These are phyloP conservation scores for Tinea trinotella DNA, from an alignment of 2,888 invertebrate genomes.

Conservation along the genomic window DNA sequence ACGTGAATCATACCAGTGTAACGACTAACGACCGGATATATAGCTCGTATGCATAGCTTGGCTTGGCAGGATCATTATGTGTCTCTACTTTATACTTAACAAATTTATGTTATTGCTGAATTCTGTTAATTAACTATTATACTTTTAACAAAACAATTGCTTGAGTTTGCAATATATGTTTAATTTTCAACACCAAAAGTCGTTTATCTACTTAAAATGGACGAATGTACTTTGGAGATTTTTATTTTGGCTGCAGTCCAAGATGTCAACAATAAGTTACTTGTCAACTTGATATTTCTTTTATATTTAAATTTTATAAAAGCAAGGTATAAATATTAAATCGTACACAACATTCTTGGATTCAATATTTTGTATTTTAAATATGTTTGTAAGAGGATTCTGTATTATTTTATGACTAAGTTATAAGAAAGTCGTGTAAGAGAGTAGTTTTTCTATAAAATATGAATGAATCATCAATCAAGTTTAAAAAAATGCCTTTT, in stretches of 20 bases:
- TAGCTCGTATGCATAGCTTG: not conserved
- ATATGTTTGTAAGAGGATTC: no score
- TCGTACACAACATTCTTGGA: no score
- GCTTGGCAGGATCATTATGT: not conserved
- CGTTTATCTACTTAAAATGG: not conserved
- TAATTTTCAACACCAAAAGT: not conserved
- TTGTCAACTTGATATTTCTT: not conserved
- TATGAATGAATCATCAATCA: no score
- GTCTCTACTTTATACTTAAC: not conserved
- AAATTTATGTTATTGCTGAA: not conserved
- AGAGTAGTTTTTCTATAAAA: no score
- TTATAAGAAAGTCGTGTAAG: no score
- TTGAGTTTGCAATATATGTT: no score
- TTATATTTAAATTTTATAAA: not conserved
- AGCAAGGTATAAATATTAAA: no score
- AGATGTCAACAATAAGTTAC: not conserved
- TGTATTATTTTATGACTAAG: no score
- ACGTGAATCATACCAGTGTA: slow-evolving; percentile 43
- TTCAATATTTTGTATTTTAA: no score
- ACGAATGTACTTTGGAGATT: no score
- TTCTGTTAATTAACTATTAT: not conserved
- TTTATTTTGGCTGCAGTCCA: not conserved
- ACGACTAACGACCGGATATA: slow-evolving; percentile 19
- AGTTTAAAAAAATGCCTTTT: no score
- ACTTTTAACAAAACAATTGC: no score